phyloP scores from a whole-genome alignment of 2,113 vertebrate species.

The Leptodactylus fuscus region DNA sequence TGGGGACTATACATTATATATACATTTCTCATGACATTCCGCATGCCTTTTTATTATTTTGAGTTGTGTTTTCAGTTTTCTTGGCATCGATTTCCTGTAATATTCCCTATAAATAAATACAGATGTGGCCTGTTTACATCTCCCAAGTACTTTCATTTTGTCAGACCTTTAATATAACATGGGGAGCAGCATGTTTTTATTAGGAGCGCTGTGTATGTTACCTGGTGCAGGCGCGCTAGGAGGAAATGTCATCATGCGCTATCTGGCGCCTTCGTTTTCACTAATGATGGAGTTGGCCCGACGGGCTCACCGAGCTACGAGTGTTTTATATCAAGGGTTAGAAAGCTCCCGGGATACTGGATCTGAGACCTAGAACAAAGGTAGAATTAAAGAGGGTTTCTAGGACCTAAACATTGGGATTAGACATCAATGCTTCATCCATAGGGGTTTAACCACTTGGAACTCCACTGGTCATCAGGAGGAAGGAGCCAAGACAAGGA shows the following conservation, averaged over 20 bases:
- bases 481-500: too few relatives aligned
- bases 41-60: conserved; percentile 37
- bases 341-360: not conserved
- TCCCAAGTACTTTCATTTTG: conserved; percentile 52
- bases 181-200: conserved; percentile 46
- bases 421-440: too few relatives aligned
- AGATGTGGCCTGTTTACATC: conserved; percentile 55
- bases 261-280: not conserved
- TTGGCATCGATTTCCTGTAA: conserved; percentile 53
- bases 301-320: not conserved
- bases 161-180: conserved; percentile 41
- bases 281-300: conserved; percentile 18
- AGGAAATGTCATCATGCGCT: conserved; percentile 25
- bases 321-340: conserved; percentile 33
- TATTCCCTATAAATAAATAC: conserved; percentile 55
- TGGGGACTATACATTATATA: conserved; percentile 35
- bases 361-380: not conserved
- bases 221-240: not conserved
- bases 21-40: conserved; percentile 35
- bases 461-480: too few relatives aligned
- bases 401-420: too few relatives aligned
- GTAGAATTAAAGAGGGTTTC: not conserved
- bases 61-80: conserved; percentile 52
- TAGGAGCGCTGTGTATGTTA: conserved; percentile 42
- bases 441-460: too few relatives aligned